Evolutionary conservation across 2,113 vertebrate species (phyloP).

Genomic region (Podarcis cretensis): DNA sequence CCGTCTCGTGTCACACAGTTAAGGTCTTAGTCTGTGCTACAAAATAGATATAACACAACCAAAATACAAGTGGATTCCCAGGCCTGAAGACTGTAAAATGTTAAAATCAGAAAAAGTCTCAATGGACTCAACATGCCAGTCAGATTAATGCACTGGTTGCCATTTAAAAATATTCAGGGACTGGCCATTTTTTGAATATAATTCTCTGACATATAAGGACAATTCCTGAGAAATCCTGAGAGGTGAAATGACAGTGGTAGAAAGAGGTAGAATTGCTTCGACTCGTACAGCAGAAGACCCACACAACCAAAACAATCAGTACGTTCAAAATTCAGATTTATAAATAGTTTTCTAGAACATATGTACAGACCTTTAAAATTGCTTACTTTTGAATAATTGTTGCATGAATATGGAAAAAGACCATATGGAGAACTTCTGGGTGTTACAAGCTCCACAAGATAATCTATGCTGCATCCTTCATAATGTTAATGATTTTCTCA

Average conservation of each 20-base stretch:
- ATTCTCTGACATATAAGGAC: background rate
- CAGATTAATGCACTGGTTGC: background rate
- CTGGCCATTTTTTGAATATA: background rate
- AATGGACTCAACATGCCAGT: background rate
- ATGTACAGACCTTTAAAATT: background rate
- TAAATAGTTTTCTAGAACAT: background rate
- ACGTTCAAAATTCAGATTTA: background rate
- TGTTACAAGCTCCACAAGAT: background rate
- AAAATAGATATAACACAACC: background rate
- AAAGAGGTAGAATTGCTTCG: background rate
- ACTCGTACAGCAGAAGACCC: background rate
- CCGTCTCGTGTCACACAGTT: background rate
- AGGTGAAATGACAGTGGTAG: conserved; percentile 14
- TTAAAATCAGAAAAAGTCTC: background rate
- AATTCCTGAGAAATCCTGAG: conserved; percentile 13
- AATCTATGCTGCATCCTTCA: background rate
- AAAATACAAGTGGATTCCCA: background rate
- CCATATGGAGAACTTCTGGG: background rate
- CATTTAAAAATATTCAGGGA: background rate
- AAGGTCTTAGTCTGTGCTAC: background rate
- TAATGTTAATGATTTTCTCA: background rate
- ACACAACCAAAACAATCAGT: background rate
- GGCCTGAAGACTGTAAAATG: background rate
- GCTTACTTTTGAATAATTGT: background rate
- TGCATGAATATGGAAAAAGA: background rate